Evolutionary conservation across 2,797 vertebrate genomes (phyloP).

Genomic region (Gallinago solitaria): DNA sequence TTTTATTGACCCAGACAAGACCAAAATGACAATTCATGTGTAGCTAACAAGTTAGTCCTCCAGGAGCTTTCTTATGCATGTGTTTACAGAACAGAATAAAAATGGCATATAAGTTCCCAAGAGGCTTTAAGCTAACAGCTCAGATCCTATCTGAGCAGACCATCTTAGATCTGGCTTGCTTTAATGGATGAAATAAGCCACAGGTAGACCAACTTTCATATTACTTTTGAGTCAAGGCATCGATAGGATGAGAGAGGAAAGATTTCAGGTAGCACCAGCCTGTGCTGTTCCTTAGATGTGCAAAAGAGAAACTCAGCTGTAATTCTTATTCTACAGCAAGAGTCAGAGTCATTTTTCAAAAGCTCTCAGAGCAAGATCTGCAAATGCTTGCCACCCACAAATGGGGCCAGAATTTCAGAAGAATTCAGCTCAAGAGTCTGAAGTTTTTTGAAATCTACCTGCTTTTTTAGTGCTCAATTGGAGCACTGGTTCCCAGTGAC

Average conservation of each 20-base stretch:
- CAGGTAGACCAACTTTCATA: slow-evolving; percentile 5
- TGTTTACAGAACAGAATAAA: slow-evolving; percentile 51
- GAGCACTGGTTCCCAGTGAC: neutral
- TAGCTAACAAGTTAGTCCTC: slow-evolving; percentile 66
- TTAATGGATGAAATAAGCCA: slow-evolving; percentile 65
- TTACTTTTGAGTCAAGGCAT: slow-evolving; percentile 41
- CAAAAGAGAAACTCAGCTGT: slow-evolving; percentile 1
- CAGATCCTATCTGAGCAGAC: slow-evolving; percentile 27
- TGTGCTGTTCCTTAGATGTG: slow-evolving; percentile 18
- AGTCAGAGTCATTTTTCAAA: neutral
- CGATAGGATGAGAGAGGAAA: neutral
- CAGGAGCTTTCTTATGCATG: slow-evolving; percentile 25
- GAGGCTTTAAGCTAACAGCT: slow-evolving; percentile 21
- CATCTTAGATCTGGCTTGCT: slow-evolving; percentile 50
- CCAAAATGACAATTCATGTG: slow-evolving; percentile 50
- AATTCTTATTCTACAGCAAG: neutral
- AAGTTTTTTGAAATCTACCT: neutral
- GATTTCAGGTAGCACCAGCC: neutral
- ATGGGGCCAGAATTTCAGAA: neutral
- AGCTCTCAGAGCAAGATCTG: neutral
- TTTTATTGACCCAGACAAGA: slow-evolving; percentile 53
- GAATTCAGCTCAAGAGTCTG: neutral
- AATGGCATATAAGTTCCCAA: slow-evolving; percentile 44
- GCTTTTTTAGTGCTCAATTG: neutral
- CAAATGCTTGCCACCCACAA: neutral